Percentiles rank a stretch among this genome's conserved stretches.
phyloP scores from a whole-genome alignment of 2,888 invertebrate genomes.

The Oithona nana region DNA sequence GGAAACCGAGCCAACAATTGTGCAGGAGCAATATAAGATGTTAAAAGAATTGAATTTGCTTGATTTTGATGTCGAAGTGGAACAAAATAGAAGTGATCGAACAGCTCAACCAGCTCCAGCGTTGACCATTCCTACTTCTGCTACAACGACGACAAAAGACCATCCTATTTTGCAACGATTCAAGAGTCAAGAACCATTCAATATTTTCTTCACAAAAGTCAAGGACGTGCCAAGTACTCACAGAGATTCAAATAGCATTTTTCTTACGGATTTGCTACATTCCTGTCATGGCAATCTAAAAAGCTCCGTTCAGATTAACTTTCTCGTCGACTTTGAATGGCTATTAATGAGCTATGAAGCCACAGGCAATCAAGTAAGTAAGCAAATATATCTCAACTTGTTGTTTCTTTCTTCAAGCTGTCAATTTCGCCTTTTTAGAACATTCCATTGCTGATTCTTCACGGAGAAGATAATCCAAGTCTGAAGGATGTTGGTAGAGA shows the following conservation, averaged over 20 bases:
- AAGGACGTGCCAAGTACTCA: slow-evolving; percentile 43
- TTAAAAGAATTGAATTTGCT: neutral
- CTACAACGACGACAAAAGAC: neutral
- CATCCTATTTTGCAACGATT: slow-evolving; percentile 33
- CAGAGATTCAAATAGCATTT: slow-evolving; percentile 33
- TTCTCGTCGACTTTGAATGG: slow-evolving; percentile 81
- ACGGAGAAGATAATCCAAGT: slow-evolving; percentile 50
- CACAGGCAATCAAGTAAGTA: slow-evolving; percentile 37
- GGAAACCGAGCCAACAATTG: neutral
- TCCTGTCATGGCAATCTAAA: slow-evolving; percentile 52
- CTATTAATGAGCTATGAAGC: slow-evolving; percentile 62
- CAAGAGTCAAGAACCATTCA: slow-evolving; percentile 45
- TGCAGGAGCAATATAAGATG: neutral
- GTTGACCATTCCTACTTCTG: neutral
- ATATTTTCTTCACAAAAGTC: slow-evolving; percentile 54
- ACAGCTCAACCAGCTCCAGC: neutral
- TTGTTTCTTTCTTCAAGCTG: neutral
- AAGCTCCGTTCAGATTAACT: slow-evolving; percentile 63
- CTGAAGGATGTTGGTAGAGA: slow-evolving; percentile 36
- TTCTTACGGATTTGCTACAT: slow-evolving; percentile 49
- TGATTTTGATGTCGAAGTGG: neutral
- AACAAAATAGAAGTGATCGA: neutral
- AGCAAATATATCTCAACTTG: neutral
- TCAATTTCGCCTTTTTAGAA: slow-evolving; percentile 10
- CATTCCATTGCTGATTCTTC: slow-evolving; percentile 46